Conservation (phyloP, 2,797 vertebrate species). For the Myotis daubentonii region DNA sequence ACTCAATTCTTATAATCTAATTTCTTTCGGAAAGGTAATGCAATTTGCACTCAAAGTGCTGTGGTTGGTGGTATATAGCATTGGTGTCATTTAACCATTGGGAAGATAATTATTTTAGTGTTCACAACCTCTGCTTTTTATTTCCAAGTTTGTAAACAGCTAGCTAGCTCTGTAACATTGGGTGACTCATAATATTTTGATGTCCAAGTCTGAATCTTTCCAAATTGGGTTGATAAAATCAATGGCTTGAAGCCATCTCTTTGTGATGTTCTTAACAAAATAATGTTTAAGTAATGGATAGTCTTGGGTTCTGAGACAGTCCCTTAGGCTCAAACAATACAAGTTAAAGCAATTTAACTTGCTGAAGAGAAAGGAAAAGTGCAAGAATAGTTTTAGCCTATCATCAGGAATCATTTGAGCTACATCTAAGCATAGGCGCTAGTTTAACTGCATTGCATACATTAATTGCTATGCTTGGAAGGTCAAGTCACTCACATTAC, state of each 20-base stretch:
- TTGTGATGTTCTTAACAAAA: constrained; percentile 40
- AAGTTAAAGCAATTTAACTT: constrained; percentile 22
- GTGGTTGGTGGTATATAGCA: not conserved
- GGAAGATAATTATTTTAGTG: constrained; percentile 28
- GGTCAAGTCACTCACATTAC: not conserved
- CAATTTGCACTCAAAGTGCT: not conserved
- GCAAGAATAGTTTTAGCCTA: not conserved
- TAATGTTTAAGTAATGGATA: constrained; percentile 15
- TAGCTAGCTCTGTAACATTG: not conserved
- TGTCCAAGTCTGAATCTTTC: constrained; percentile 46
- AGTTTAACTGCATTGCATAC: not conserved
- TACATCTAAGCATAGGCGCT: not conserved
- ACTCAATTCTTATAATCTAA: not conserved
- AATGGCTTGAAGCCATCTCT: not conserved
- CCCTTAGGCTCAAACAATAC: constrained; percentile 1
- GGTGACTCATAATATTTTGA: constrained; percentile 35
- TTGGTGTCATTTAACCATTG: not conserved
- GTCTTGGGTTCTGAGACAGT: not conserved
- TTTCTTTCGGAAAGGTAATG: not conserved
- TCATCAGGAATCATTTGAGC: constrained; percentile 16
- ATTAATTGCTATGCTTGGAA: not conserved
- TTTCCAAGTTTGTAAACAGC: constrained; percentile 32
- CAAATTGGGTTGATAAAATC: constrained; percentile 17
- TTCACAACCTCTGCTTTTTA: not conserved
- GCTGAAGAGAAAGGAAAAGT: constrained; percentile 16